These are phyloP conservation scores for Spongilla lacustris DNA, from an alignment of 37 sponge, comb jelly and placozoan genomes.

Conservation along the genomic window DNA sequence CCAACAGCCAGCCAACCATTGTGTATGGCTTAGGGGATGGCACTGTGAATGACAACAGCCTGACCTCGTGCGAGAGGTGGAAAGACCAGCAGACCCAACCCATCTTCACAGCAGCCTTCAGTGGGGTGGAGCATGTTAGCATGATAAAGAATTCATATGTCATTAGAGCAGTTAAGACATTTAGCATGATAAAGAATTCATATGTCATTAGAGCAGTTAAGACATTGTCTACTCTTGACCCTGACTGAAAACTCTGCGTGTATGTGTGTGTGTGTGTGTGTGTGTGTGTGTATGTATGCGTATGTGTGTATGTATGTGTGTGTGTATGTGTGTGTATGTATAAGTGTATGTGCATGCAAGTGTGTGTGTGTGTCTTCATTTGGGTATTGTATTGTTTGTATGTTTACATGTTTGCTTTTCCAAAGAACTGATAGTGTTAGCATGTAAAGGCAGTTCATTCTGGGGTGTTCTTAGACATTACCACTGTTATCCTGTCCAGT, in stretches of 20 bases:
- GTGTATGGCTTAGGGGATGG: slow-evolving; percentile 85
- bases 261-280: too few relatives aligned
- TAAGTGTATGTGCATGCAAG: background rate
- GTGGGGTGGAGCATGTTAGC: slow-evolving; percentile 48
- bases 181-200: too few relatives aligned
- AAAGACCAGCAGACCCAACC: slow-evolving; percentile 40
- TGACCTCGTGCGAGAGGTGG: slow-evolving; percentile 82
- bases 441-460: too few relatives aligned
- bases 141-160: slow-evolving; percentile 31
- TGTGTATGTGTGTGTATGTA: background rate
- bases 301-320: background rate
- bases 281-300: background rate
- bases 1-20: slow-evolving; percentile 67
- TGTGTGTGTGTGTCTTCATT: background rate
- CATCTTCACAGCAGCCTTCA: slow-evolving; percentile 28
- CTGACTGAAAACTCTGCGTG: too few relatives aligned
- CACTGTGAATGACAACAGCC: slow-evolving; percentile 81
- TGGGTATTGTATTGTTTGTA: background rate
- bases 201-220: too few relatives aligned
- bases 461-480: too few relatives aligned
- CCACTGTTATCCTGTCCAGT: too few relatives aligned
- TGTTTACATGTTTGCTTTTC: too few relatives aligned
- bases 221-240: too few relatives aligned
- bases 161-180: slow-evolving; percentile 42
- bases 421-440: too few relatives aligned